Evolutionary conservation across 2,888 invertebrate genomes (phyloP), one percentile per base, ranked within the genome.

Genomic region (Drosophila birchii): DNA sequence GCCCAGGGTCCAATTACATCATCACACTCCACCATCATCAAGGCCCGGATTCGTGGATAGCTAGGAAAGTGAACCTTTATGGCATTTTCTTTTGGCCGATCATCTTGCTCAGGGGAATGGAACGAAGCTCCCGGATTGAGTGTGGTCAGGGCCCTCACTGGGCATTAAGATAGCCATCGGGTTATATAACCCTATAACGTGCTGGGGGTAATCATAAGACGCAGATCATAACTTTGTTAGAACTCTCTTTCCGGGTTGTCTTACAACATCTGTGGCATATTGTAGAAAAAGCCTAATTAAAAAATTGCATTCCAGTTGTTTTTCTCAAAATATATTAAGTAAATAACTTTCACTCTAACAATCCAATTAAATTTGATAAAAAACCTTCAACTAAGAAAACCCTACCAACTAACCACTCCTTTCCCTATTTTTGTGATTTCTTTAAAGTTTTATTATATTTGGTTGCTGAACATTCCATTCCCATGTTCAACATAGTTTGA

Each of bases 1-100:
- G 57, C 32, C 26, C 41, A 29, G 36, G 20, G 34, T 23, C 54
- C 63, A 86, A 86, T 86, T 88, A 88, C 78, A 86, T 82, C 88
- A 83, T 73, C 61, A 39, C 43, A 41, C 71, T 18, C 49, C 49
- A 23, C 60, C 71, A 47, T 49, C 60, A 57, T 44, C 54, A 12
- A 4, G 47, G 34, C n/a, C 18, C 26, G 61, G 51, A 64, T 32
- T 38, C 66, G 66, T 45, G 32, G 66, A 36, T 18, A 26, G 51
- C 20, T 47, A 78, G 74, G 64, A 84, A 83, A 86, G 83, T 78
- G 54, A 66, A 59, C 51, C 49, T 55, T 45, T 58, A 56, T 54
- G 18, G 34, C 71, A 79, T 63, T 75, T 76, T 73, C 73, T 76
- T 61, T 68, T 60, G 43, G 23, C 63, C 67, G 60, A 43, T 57